These are phyloP conservation scores for Danionella dracula DNA, from an alignment of 2,797 vertebrate species.

Conservation along the genomic window DNA sequence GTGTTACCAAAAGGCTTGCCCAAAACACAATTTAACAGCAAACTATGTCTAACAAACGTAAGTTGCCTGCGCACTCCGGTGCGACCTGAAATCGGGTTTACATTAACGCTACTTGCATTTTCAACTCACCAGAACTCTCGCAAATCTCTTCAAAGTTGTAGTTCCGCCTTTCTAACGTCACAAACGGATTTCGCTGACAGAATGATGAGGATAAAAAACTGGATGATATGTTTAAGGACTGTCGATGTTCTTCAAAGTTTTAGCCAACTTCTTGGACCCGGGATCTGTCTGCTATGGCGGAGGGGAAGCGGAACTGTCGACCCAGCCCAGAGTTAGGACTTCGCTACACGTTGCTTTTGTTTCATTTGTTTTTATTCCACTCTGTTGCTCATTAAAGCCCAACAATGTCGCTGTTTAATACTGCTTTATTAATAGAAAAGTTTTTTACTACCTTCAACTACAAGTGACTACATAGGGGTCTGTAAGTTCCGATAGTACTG, in stretches of 20 bases:
- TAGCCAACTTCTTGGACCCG: constrained; percentile 30
- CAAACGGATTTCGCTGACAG: neutral
- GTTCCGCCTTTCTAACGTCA: constrained; percentile 12
- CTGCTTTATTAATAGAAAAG: neutral
- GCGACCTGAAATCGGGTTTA: constrained; percentile 15
- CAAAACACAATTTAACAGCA: no score
- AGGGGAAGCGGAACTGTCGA: constrained; percentile 53
- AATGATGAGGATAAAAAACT: neutral
- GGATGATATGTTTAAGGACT: neutral
- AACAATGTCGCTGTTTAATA: neutral
- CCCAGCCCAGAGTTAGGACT: constrained; percentile 41
- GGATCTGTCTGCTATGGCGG: constrained; percentile 46
- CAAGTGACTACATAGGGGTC: neutral
- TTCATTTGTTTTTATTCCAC: neutral
- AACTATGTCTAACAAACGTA: no score
- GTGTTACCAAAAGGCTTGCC: no score
- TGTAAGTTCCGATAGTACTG: neutral
- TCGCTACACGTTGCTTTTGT: neutral
- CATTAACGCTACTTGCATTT: neutral
- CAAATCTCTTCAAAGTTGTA: constrained; percentile 24
- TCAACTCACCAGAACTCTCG: constrained; percentile 40
- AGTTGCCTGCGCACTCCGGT: neutral
- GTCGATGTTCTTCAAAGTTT: neutral
- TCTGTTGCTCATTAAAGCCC: neutral
- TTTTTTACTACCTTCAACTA: constrained; percentile 9